phyloP scores from a whole-genome alignment of 2,113 vertebrate genomes.

The Acanthisitta chloris region DNA sequence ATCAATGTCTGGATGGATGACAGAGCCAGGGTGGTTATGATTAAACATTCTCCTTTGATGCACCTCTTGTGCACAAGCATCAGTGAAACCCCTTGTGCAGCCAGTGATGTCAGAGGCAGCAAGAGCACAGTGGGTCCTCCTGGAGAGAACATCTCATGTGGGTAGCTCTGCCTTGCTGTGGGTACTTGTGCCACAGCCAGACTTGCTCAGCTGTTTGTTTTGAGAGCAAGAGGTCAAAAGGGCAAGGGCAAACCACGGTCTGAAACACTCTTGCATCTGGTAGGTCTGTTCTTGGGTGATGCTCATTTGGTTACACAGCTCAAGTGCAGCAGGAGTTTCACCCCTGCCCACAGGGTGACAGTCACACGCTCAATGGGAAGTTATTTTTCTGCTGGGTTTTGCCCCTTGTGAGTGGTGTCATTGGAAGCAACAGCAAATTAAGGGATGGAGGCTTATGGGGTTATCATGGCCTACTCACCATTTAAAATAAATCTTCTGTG shows the following conservation, averaged over 20 bases:
- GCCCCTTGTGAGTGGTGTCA: not conserved
- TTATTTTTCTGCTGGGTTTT: constrained; percentile 38
- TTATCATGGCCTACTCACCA: not conserved
- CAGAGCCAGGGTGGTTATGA: not conserved
- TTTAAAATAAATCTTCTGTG: not conserved
- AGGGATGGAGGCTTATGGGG: not conserved
- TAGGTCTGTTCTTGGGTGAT: not conserved
- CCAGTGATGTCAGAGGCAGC: fast-evolving
- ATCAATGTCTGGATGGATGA: not conserved
- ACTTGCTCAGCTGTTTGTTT: not conserved
- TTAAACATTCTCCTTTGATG: not conserved
- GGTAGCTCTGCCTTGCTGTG: fast-evolving
- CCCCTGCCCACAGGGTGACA: not conserved
- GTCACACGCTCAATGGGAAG: not conserved
- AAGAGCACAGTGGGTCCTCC: fast-evolving
- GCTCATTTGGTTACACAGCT: not conserved
- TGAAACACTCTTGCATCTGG: not conserved
- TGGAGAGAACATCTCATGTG: fast-evolving
- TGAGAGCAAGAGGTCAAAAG: constrained; percentile 22
- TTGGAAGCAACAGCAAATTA: not conserved
- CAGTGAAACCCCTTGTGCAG: not conserved
- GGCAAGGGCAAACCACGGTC: not conserved
- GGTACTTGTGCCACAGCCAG: not conserved
- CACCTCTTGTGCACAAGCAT: fast-evolving
- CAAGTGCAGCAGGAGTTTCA: not conserved